Evolutionary conservation across 1,140 invertebrate genomes (phyloP), one percentile per base, ranked within the genome.

Genomic region (Megalonaias nervosa): DNA sequence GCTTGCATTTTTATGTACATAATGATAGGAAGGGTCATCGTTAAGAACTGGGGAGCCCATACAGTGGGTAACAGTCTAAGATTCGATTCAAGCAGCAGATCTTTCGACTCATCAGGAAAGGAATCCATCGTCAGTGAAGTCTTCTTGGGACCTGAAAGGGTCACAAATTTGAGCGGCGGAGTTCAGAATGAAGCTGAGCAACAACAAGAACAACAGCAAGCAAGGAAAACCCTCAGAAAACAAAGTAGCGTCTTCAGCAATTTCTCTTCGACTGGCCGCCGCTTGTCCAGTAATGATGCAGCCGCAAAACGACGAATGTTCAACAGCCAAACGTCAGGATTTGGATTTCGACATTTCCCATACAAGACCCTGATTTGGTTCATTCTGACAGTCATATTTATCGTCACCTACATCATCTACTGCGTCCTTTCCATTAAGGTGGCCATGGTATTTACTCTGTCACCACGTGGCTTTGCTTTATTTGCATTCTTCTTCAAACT

Each of bases 1-100:
- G 58, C 67, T 14, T 73, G 70, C 59, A 64, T 73, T 5, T 59
- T 78, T 62, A 78, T 78, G 71, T 78, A 78, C 48, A 68, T 74
- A 23, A 60, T 71, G 26, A 73, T 78, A 21, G 70, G 76, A n/a
- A 67, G 31, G 58, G 71, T 73, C 57, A 68, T 74, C 19, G 48
- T 26, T n/a, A 69, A 19, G 23, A 66, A 78, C 31, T 73, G 71
- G 71, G 71, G 75, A 6, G 66, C 70, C 1, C 23, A 71, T 19
- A 69, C 64, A 1, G 62, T 67, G 69, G 75, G 72, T 19, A 77
- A 69, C 13, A 67, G 67, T 60, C 69, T 69, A 1, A 70, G 60
- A 57, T 31, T 71, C 13, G 58, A 59, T n/a, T n/a, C 19, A 31
- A 59, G 59, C 31, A 19, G 17, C n/a, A 74, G 67, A 57, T 23